Base-by-base conservation (phyloP, 2,113 vertebrate genomes). In the Cettia cetti region DNA sequence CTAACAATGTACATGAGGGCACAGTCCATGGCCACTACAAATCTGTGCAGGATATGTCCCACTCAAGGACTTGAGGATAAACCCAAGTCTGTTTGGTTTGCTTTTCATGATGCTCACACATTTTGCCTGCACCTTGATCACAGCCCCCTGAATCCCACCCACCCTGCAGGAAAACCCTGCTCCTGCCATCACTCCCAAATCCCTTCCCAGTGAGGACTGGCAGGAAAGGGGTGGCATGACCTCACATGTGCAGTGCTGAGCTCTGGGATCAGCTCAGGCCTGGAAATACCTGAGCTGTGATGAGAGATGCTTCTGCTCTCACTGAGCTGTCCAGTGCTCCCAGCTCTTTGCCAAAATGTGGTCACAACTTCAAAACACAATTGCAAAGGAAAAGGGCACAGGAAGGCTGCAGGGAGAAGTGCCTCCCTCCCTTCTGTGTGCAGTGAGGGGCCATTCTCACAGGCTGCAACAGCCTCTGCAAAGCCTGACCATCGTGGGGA, bases 231-330 rank as follows among this genome's bases (percentile, higher is more conserved):
- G 11, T 64, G 28, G 20, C 26, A 6, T 0, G 18, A 53, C 15
- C 65, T 77, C n/a, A 6, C n/a, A 27, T 0, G 1, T 11, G 17
- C 26, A 15, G 0, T 5, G 28, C 50, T 0, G 0, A 69, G 18
- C 3, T 17, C 40, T n/a, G 16, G 19, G 49, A 39, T 24, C 66
- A 65, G 71, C 50, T 53, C n/a, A 13, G 40, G 30, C 40, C 27
- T 79, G 44, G 52, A 71, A 89, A 63, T 7, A 66, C 28, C 15
- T 1, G 2, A 54, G 39, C 27, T 59, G 33, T 4, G 4, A 16
- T 1, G 5, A 45, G 68, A 56, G 70, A 20, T 30, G 12, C 6
- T 47, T 59, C 53, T 50, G 49, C 35, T 13, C 47, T 64, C 5
- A 0, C 24, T 7, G 82, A 87, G 47, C 33, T 9, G 31, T 19